Evolutionary conservation across 2,797 vertebrate species (phyloP).

Genomic region (Trachurus trachurus): DNA sequence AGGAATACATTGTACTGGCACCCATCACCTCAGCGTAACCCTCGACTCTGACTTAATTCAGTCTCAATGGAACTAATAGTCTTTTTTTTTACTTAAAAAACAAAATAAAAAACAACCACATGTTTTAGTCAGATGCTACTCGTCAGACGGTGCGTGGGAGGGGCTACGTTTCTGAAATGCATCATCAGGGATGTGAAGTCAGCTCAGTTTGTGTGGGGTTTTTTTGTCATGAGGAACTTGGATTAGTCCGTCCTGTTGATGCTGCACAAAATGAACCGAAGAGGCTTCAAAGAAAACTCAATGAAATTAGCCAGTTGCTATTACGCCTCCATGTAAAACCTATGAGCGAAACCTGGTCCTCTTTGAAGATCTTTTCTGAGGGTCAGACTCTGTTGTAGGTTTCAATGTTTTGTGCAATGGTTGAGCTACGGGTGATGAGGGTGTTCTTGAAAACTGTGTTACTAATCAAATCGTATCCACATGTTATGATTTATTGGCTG

Average conservation of each 20-base stretch:
- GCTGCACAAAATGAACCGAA: slow-evolving; percentile 11
- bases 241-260: slow-evolving; percentile 22
- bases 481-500: background rate
- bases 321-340: background rate
- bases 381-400: background rate
- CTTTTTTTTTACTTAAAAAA: slow-evolving; percentile 55
- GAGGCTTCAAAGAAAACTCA: slow-evolving; percentile 49
- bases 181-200: slow-evolving; percentile 35
- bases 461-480: background rate
- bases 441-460: background rate
- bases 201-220: slow-evolving; percentile 29
- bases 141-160: slow-evolving; percentile 43
- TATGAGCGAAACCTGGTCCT: background rate
- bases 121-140: slow-evolving; percentile 58
- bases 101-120: slow-evolving; percentile 6
- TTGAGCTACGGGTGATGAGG: background rate
- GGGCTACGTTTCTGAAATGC: slow-evolving; percentile 30
- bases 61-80: slow-evolving; percentile 54
- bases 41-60: slow-evolving; percentile 46
- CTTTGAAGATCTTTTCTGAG: slow-evolving; percentile 9
- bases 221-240: slow-evolving; percentile 32
- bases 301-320: slow-evolving; percentile 11
- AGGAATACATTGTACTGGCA: slow-evolving; percentile 77
- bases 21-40: slow-evolving; percentile 55
- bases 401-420: background rate